Evolutionary conservation across 2,888 invertebrate species (phyloP).

Genomic region (Nomada ruficornis): DNA sequence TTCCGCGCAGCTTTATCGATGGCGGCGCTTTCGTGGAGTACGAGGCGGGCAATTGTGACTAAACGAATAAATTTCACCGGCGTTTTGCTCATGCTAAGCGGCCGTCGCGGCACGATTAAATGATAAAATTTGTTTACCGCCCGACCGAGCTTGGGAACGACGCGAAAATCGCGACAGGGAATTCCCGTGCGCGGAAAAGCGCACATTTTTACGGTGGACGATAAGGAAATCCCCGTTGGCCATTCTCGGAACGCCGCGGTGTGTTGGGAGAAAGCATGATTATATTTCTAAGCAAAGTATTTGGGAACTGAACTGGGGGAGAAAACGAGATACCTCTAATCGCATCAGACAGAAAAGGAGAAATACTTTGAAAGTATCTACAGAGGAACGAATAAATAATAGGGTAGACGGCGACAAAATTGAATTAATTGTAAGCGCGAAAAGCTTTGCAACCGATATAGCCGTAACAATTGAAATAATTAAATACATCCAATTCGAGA

Average conservation of each 20-base stretch:
- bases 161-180: slow-evolving; percentile 4
- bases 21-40: no score
- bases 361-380: neutral
- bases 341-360: neutral
- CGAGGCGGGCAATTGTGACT: neutral
- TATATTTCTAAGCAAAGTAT: neutral
- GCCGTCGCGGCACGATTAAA: slow-evolving; percentile 27
- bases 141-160: neutral
- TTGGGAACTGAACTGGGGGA: neutral
- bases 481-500: no score
- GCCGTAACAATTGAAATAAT: no score
- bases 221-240: slow-evolving; percentile 37
- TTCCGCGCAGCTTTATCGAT: slow-evolving; percentile 10
- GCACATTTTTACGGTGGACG: slow-evolving; percentile 19
- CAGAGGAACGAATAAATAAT: neutral
- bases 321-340: neutral
- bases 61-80: slow-evolving; percentile 36
- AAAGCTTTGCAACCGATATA: no score
- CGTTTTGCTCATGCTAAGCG: slow-evolving; percentile 31
- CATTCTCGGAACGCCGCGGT: slow-evolving; percentile 16
- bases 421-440: no score
- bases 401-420: no score
- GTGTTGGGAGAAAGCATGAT: slow-evolving; percentile 16
- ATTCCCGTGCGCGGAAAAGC: slow-evolving; percentile 7
- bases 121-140: slow-evolving; percentile 39